Evolutionary conservation across 2,888 invertebrate species (phyloP), one percentile per base, ranked within the genome.

Genomic region (Mesoligia furuncula): DNA sequence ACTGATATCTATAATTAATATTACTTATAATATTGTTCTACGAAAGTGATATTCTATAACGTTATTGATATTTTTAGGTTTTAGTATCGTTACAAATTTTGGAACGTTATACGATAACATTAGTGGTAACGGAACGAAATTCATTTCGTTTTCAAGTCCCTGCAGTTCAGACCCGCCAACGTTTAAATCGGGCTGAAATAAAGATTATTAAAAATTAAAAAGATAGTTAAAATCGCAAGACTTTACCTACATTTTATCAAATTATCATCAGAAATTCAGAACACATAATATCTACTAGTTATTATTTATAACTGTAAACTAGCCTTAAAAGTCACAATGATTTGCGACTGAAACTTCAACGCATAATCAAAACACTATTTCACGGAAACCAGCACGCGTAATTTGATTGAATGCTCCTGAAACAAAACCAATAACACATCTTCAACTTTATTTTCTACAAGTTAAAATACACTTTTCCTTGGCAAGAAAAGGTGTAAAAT

Each of bases 301-400:
- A 36, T 24, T 51, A 31, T 68, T 24, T 17, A 2, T 36, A 51
- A 31, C n/a, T 15, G n/a, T 42, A 51, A 75, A 75, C n/a, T 42
- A 64, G 15, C n/a, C 51, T 20, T 61, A 54, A 54, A 64, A 6
- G 15, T 51, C 42, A n/a, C 20, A 6, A 54, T 51, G 31, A 75
- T 75, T 75, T 76, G 42, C 31, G 15, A 54, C 62, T 45, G 39
- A 42, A 11, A 36, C 45, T 36, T 61, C 9, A 48, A 73, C 20
- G 7, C 27, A 65, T 75, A n/a, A 69, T 68, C 36, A 64, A 83
- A 80, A 64, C 11, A 73, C n/a, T 24, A 75, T 31, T 70, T 67
- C 70, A 80, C 45, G 70, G 13, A 68, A 84, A 64, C 51, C 57
- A 54, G 54, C 57, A 69, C 67, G 11, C 54, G 72, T 54, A 27